A percentile compares a stretch with the other conserved stretches of the same genome.
Evolutionary conservation across 2,888 invertebrate genomes (phyloP).

Genomic region (Rhamnusium bicolor): DNA sequence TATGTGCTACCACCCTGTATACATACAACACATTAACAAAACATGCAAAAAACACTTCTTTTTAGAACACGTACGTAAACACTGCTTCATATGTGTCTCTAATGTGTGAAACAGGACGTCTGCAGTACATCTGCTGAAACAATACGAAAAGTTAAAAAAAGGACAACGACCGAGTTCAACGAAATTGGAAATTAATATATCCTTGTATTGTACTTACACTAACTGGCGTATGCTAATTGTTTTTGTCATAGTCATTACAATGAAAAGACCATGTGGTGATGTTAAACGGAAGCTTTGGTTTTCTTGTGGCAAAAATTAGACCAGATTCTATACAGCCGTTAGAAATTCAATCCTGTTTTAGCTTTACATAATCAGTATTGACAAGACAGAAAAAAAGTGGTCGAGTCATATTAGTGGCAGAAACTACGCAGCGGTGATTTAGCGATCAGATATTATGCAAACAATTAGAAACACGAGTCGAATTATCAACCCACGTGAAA

Average conservation of each 20-base stretch:
- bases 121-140: slow-evolving; percentile 25
- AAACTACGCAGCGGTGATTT: background rate
- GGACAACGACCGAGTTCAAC: slow-evolving; percentile 27
- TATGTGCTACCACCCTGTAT: background rate
- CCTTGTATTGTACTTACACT: slow-evolving; percentile 13
- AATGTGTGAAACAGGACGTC: slow-evolving; percentile 1
- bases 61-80: background rate
- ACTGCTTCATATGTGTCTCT: background rate
- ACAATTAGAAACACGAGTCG: slow-evolving; percentile 22
- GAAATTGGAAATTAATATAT: slow-evolving; percentile 22
- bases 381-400: background rate
- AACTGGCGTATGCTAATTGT: slow-evolving; percentile 10
- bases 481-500: slow-evolving; percentile 6
- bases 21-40: background rate
- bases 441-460: background rate
- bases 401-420: background rate
- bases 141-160: slow-evolving; percentile 22
- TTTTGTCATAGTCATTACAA: background rate
- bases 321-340: background rate
- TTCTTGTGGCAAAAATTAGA: background rate
- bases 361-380: background rate
- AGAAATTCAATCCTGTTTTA: background rate
- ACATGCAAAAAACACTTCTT: background rate
- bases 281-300: background rate
- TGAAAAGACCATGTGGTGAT: background rate